Conservation (phyloP, 2,113 vertebrate genomes). For the Ovis aries region DNA sequence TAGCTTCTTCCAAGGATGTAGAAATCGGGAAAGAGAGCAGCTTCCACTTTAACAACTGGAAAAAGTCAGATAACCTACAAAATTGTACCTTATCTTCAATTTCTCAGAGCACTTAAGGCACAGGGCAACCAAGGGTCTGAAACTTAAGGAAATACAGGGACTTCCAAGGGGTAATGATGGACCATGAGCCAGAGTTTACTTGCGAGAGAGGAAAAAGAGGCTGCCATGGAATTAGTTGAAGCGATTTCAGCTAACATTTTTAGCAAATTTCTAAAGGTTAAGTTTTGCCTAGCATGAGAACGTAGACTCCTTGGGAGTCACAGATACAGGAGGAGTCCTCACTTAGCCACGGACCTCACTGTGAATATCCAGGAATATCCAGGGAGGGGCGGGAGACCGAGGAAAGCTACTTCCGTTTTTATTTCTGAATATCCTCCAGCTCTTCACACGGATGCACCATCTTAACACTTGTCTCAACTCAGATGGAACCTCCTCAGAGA, state of each 20-base stretch:
- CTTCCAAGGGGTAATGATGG: background rate
- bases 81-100: background rate
- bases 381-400: fast-evolving
- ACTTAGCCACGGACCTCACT: background rate
- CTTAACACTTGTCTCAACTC: background rate
- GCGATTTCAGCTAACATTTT: background rate
- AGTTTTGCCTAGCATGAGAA: too few relatives aligned
- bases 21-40: background rate
- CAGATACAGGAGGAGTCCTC: background rate
- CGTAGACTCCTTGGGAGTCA: background rate
- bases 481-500: background rate
- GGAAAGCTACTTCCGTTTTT: background rate
- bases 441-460: background rate
- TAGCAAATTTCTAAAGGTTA: background rate
- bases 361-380: background rate
- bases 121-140: background rate
- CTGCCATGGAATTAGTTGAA: fast-evolving
- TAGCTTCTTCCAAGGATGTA: background rate
- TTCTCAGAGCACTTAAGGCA: background rate
- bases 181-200: background rate
- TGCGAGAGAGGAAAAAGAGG: background rate
- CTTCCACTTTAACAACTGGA: background rate
- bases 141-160: background rate
- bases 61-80: background rate
- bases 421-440: background rate